Evolutionary conservation across 2,888 invertebrate genomes (phyloP).

Genomic region (Leucophenga maculata): DNA sequence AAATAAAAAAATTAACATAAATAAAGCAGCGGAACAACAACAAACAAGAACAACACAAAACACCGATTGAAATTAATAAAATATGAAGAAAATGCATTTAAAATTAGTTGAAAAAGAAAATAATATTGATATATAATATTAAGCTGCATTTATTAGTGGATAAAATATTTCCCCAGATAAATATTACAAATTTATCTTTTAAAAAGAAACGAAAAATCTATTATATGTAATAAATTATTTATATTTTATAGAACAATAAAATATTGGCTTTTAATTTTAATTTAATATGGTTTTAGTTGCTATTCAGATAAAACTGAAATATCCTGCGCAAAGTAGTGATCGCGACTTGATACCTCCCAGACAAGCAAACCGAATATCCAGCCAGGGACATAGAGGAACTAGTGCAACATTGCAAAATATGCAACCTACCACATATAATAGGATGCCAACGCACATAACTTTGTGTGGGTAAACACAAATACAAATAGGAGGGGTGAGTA

Average conservation of each 20-base stretch:
- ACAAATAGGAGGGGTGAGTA: too few relatives aligned
- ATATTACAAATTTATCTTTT: constrained; percentile 36
- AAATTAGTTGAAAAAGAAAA: constrained; percentile 50
- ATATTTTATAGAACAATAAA: constrained; percentile 51
- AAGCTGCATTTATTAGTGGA: constrained; percentile 72
- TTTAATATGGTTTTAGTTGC: too few relatives aligned
- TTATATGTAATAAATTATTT: constrained; percentile 52
- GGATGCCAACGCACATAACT: too few relatives aligned
- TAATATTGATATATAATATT: constrained; percentile 54
- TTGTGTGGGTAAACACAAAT: too few relatives aligned
- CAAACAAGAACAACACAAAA: constrained; percentile 21
- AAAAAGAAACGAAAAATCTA: constrained; percentile 13
- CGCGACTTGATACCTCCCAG: too few relatives aligned
- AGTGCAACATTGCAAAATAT: too few relatives aligned
- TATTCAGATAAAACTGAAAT: too few relatives aligned
- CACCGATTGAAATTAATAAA: constrained; percentile 28
- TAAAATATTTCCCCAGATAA: constrained; percentile 45
- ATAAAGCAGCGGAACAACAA: constrained; percentile 34
- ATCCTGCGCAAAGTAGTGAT: too few relatives aligned
- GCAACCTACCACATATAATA: too few relatives aligned
- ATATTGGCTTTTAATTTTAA: constrained; percentile 34
- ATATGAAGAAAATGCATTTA: constrained; percentile 20
- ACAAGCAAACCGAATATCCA: too few relatives aligned
- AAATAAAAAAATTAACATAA: constrained; percentile 35
- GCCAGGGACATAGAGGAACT: too few relatives aligned